A percentile compares a stretch with the other conserved stretches of the same genome.
phyloP scores from a whole-genome alignment of 2,797 vertebrate species.

The Euphonia xanthogaster region DNA sequence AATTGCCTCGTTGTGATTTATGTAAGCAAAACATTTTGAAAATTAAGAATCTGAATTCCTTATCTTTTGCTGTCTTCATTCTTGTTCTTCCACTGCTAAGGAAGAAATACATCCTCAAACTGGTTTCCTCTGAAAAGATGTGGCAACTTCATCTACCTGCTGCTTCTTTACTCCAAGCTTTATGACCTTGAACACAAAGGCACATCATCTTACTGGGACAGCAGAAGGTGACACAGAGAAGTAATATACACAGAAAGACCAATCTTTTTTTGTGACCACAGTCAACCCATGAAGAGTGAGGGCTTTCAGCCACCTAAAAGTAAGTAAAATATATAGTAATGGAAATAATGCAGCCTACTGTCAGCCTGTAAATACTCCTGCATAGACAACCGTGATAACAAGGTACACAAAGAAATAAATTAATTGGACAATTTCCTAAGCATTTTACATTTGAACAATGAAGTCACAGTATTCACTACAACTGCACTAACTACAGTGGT shows the following conservation, averaged over 20 bases:
- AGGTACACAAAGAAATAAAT: not conserved
- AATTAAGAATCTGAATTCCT: not conserved
- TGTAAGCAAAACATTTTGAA: not conserved
- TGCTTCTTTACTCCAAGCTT: not conserved
- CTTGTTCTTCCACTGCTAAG: not conserved
- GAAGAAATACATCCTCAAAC: not conserved
- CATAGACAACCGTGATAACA: not conserved
- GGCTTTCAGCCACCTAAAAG: not conserved
- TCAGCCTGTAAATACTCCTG: not conserved
- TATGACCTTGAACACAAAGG: not conserved
- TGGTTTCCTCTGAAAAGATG: not conserved
- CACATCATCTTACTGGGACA: not conserved
- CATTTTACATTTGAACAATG: not conserved
- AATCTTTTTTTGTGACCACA: not conserved
- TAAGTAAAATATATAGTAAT: not conserved
- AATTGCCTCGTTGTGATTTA: not conserved
- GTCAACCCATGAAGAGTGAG: constrained; percentile 35
- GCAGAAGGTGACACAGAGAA: not conserved
- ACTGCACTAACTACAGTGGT: not conserved
- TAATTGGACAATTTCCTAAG: not conserved
- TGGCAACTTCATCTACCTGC: not conserved
- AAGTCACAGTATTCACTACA: not conserved
- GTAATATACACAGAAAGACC: not conserved
- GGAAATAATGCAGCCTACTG: not conserved
- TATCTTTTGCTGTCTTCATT: not conserved